phyloP scores from a whole-genome alignment of 2,888 invertebrate species.

The Nebria salina region DNA sequence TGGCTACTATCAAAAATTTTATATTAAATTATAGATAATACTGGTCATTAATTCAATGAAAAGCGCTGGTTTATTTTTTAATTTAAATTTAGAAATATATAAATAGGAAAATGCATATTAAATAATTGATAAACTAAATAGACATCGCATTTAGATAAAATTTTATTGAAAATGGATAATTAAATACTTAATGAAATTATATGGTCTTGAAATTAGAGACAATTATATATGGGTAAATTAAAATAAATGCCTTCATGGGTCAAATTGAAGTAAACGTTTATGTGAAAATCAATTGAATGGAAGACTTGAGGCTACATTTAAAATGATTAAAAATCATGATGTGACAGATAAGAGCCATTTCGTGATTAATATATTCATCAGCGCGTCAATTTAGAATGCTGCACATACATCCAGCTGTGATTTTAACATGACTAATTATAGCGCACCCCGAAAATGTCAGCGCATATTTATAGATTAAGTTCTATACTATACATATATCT shows the following conservation, averaged over 20 bases:
- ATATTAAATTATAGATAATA: not conserved
- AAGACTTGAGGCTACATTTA: not conserved
- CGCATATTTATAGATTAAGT: conserved; percentile 44
- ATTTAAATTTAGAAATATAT: not conserved
- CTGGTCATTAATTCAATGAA: not conserved
- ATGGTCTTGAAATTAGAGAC: not conserved
- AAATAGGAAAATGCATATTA: too few species aligned
- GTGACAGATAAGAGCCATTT: conserved; percentile 7
- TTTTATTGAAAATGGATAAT: not conserved
- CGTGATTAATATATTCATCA: conserved; percentile 44
- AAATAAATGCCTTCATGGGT: not conserved
- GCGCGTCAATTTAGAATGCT: conserved; percentile 34
- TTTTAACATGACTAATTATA: conserved; percentile 46
- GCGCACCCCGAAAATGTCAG: conserved; percentile 46
- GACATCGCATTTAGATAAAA: too few species aligned
- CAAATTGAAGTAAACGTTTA: not conserved
- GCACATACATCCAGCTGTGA: conserved; percentile 43
- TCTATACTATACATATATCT: not conserved
- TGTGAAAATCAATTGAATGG: not conserved
- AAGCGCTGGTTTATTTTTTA: not conserved
- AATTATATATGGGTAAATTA: not conserved
- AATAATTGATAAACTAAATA: too few species aligned
- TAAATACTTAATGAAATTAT: not conserved
- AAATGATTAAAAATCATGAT: conserved; percentile 1
- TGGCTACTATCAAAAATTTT: not conserved